Conservation (phyloP, 2,797 vertebrate species). For the Lacerta viridis region DNA sequence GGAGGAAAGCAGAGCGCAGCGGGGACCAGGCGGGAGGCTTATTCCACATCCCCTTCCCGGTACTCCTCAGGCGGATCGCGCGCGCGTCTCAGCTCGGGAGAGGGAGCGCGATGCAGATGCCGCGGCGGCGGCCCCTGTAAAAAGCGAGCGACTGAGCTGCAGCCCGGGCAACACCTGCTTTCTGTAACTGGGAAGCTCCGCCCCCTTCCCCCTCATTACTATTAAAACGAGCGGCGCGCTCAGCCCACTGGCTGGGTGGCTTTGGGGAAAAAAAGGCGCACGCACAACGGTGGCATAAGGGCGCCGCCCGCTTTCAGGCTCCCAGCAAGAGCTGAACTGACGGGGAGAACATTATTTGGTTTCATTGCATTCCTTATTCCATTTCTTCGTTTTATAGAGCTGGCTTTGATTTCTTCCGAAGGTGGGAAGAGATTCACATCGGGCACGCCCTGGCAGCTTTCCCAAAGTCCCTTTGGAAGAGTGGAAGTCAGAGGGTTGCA, state of each 20-base stretch:
- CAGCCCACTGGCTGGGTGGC: conserved; percentile 48
- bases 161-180: conserved; percentile 45
- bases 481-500: too few species aligned
- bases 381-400: background rate
- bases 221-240: conserved; percentile 44
- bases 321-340: background rate
- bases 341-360: background rate
- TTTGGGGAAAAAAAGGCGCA: background rate
- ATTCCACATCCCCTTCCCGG: background rate
- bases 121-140: background rate
- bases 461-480: background rate
- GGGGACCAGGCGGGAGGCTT: background rate
- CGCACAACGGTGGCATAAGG: background rate
- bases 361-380: background rate
- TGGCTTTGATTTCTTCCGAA: background rate
- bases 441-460: background rate
- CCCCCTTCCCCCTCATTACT: conserved; percentile 23
- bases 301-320: background rate
- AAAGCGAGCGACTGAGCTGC: background rate
- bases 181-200: conserved; percentile 27
- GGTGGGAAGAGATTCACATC: background rate
- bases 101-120: too few species aligned
- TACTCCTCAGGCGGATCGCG: background rate
- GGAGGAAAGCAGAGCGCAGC: background rate
- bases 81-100: background rate